Conservation (phyloP, 1,140 invertebrate genomes). For the Meloidogyne chitwoodi region DNA sequence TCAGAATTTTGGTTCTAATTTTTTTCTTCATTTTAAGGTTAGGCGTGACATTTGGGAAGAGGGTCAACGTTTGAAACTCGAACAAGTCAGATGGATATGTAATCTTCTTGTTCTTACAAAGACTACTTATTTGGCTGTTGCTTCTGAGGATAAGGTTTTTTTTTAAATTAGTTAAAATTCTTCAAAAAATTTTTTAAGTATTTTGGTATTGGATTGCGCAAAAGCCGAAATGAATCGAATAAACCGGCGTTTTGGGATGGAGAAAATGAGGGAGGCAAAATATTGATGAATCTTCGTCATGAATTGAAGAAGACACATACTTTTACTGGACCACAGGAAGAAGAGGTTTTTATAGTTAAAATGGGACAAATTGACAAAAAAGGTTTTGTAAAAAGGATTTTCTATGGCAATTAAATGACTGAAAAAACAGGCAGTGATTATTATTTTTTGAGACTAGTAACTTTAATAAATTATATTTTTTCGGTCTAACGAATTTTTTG, state of each 20-base stretch:
- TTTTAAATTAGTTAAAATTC: background rate
- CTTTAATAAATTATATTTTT: too few species aligned
- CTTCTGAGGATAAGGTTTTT: constrained; percentile 52
- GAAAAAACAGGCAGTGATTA: background rate
- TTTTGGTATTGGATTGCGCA: constrained; percentile 54
- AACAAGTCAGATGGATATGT: constrained; percentile 45
- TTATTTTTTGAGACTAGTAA: too few species aligned
- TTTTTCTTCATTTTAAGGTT: constrained; percentile 26
- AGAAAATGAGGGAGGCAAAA: constrained; percentile 47
- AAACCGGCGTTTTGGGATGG: constrained; percentile 55
- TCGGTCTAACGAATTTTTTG: too few species aligned
- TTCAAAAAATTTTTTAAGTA: constrained; percentile 24
- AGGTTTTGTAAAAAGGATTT: background rate
- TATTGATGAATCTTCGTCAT: constrained; percentile 47
- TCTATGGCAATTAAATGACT: background rate
- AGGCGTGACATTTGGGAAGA: constrained; percentile 43
- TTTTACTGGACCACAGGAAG: constrained; percentile 37
- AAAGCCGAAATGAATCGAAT: constrained; percentile 52
- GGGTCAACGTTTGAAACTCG: constrained; percentile 45
- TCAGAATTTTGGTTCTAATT: constrained; percentile 2
- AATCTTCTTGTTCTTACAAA: constrained; percentile 44
- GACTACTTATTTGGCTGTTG: constrained; percentile 44
- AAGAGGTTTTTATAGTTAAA: constrained; percentile 34
- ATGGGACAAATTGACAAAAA: background rate
- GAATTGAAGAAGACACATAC: constrained; percentile 32